Percentiles rank a stretch among this genome's conserved stretches.
Conservation (phyloP, 2,888 invertebrate genomes). For the Troilus luridus region DNA sequence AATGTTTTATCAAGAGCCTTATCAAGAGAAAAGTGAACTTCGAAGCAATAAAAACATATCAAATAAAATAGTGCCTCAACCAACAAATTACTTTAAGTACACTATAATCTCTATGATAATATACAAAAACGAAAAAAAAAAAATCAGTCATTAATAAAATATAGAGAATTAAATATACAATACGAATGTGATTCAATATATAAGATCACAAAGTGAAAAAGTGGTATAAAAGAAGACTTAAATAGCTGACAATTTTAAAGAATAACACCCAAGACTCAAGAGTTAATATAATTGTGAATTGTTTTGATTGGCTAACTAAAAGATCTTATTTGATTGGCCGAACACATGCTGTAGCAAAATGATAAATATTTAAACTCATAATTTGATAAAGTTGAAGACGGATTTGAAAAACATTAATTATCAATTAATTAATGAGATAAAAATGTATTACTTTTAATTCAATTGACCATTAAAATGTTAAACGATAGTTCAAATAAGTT, state of each 20-base stretch:
- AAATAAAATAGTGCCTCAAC: slow-evolving; percentile 36
- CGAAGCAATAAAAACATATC: neutral
- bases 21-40: slow-evolving; percentile 14
- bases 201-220: neutral
- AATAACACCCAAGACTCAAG: neutral
- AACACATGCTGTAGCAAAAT: neutral
- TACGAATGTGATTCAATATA: slow-evolving; percentile 6
- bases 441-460: neutral
- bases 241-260: slow-evolving; percentile 31
- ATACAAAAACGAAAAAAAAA: neutral
- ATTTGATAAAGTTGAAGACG: neutral
- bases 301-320: neutral
- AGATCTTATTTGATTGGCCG: neutral
- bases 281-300: neutral
- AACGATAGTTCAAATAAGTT: neutral
- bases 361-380: neutral
- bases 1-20: neutral
- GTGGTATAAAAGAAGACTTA: neutral
- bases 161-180: slow-evolving; percentile 16
- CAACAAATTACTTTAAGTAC: slow-evolving; percentile 15
- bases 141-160: slow-evolving; percentile 47
- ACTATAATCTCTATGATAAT: slow-evolving; percentile 22
- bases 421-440: too few relatives aligned
- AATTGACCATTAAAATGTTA: neutral
- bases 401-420: neutral